phyloP scores from a whole-genome alignment of 2,113 vertebrate genomes.

The Neopipo cinnamomea region DNA sequence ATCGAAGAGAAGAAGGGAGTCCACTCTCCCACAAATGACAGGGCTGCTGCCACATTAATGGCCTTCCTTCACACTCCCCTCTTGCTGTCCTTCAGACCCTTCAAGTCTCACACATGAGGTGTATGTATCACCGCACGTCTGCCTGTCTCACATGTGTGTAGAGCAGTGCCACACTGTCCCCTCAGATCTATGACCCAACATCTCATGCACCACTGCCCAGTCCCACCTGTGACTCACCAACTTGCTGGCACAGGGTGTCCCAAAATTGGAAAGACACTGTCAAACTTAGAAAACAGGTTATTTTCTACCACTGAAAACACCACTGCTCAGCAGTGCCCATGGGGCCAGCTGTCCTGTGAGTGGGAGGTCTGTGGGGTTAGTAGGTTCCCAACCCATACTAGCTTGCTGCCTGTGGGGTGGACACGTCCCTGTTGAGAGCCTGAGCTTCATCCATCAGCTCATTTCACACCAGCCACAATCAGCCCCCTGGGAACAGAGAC shows the following conservation, averaged over 20 bases:
- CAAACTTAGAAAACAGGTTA: not conserved
- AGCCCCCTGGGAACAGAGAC: fast-evolving
- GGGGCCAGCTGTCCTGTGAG: not conserved
- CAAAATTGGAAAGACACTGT: not conserved
- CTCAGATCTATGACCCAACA: fast-evolving
- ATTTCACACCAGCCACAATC: not conserved
- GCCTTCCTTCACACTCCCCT: not conserved
- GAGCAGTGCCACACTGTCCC: not conserved
- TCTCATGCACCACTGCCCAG: not conserved
- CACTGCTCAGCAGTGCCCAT: fast-evolving
- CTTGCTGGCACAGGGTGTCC: fast-evolving
- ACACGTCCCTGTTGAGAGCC: not conserved
- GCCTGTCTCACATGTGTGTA: fast-evolving
- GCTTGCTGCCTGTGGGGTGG: fast-evolving
- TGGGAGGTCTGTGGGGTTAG: too few relatives aligned
- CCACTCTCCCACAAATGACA: not conserved
- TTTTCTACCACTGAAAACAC: not conserved
- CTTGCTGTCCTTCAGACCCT: not conserved
- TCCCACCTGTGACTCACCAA: fast-evolving
- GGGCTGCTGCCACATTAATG: not conserved
- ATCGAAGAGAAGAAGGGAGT: not conserved
- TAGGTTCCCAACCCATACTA: not conserved
- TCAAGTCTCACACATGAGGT: not conserved
- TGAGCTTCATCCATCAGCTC: not conserved
- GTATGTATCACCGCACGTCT: not conserved